Evolutionary conservation across 2,888 invertebrate genomes (phyloP), one percentile per base, ranked within the genome.

Genomic region (Cistogaster globosa): DNA sequence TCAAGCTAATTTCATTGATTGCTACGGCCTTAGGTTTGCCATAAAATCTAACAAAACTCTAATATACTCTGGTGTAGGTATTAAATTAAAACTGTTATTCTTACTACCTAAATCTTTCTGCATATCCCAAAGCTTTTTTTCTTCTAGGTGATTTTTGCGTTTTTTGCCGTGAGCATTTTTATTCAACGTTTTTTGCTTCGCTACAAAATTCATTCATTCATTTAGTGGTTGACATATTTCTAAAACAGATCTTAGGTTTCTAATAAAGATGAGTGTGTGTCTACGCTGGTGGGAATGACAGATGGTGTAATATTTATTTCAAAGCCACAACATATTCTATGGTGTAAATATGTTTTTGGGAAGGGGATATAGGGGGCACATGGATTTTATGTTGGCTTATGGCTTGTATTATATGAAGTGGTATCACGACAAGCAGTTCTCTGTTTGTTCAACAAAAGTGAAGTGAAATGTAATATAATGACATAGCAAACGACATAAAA

Each of bases 281-380:
- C 60, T 32, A 63, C 55, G 60, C 60, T 42, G 74, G 36, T 60
- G 60, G 26, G 4, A 26, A 1, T 72, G 78, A 55, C 63, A 83
- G 67, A 83, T 60, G 78, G 62, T 83, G 71, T 69, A 75, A 75
- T 75, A 68, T 83, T 83, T 62, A 67, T 78, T 68, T 62, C 62
- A 74, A 72, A 83, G 62, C 77, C 83, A 16, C 62, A 83, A 68
- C 42, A 79, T 78, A 53, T 55, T 69, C n/a, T 26, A 58, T 36
- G 69, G 16, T 63, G 38, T 38, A 62, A 62, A 38, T 22, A 9
- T 36, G 20, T 20, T 26, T 57, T 1, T 9, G 26, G 16, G 14
- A 45, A 11, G 9, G 4, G 12, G 36, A 11, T 22, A 7, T 12
- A 36, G 8, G 38, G 78, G 51, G 22, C 22, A 38, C 6, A 48